Percentiles rank a stretch among this genome's conserved stretches.
These are phyloP conservation scores for Acanthochromis polyacanthus DNA, from an alignment of 2,113 vertebrate genomes.

Conservation along the genomic window DNA sequence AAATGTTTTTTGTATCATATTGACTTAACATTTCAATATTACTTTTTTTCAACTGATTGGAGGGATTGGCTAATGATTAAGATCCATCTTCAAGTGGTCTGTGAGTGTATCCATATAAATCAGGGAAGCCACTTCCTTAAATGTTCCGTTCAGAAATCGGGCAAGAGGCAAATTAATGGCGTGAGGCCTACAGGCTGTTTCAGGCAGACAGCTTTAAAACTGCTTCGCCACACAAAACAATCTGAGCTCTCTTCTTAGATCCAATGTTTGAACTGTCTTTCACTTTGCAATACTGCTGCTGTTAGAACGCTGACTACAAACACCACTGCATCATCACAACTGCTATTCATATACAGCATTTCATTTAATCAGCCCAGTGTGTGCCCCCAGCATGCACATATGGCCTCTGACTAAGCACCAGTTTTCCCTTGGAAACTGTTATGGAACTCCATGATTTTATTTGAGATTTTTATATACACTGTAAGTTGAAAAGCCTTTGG, in stretches of 20 bases:
- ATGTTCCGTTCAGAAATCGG: not conserved
- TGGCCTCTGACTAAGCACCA: not conserved
- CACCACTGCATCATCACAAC: constrained; percentile 4
- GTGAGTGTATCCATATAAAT: not conserved
- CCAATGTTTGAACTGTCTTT: constrained; percentile 10
- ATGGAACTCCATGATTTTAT: too few relatives aligned
- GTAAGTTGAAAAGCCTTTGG: not conserved
- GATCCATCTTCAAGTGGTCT: not conserved
- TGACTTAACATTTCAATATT: constrained; percentile 17
- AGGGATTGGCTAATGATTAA: not conserved
- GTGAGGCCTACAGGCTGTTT: not conserved
- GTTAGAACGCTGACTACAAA: not conserved
- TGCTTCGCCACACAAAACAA: not conserved
- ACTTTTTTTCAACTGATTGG: not conserved
- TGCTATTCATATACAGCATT: not conserved
- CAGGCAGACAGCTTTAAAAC: not conserved
- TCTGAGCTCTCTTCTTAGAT: not conserved
- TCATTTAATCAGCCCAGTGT: constrained; percentile 1
- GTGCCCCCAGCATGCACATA: not conserved
- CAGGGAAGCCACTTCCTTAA: not conserved
- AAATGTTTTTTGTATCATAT: not conserved
- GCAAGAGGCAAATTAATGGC: constrained; percentile 6
- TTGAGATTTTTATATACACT: too few relatives aligned
- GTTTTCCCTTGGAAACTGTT: not conserved
- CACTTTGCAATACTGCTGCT: not conserved